phyloP scores from a whole-genome alignment of 1,140 invertebrate species.

The Papilio dardanus region DNA sequence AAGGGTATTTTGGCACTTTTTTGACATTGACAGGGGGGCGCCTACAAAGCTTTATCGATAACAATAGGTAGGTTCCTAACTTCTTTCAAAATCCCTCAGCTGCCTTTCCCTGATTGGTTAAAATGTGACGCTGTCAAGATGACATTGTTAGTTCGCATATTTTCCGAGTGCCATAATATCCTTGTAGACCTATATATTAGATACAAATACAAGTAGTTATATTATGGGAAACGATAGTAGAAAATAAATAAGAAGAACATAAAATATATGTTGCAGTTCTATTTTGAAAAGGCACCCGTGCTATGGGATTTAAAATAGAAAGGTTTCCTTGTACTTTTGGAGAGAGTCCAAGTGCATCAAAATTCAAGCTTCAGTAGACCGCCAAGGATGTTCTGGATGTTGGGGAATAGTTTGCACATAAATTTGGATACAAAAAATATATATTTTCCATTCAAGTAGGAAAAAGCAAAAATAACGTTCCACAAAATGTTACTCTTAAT shows the following conservation, averaged over 20 bases:
- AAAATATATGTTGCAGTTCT: constrained; percentile 2
- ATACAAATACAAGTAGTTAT: background rate
- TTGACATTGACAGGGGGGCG: no score
- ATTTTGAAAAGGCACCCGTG: constrained; percentile 13
- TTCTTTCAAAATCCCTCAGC: no score
- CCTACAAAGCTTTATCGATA: no score
- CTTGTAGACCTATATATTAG: no score
- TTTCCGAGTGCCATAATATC: no score
- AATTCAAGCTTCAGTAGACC: constrained; percentile 45
- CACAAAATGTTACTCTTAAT: background rate
- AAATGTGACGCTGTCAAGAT: no score
- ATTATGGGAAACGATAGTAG: background rate
- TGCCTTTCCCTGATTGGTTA: no score
- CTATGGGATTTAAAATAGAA: constrained; percentile 12
- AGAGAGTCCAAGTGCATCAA: constrained; percentile 52
- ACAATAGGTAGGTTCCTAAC: no score
- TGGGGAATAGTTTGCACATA: constrained; percentile 21
- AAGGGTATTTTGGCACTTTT: no score
- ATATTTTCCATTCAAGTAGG: background rate
- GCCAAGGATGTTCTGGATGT: constrained; percentile 16
- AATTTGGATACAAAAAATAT: background rate
- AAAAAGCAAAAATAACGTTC: background rate
- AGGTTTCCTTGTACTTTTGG: constrained; percentile 45
- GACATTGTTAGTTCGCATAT: no score
- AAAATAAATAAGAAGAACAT: background rate